Base-by-base conservation (phyloP, 2,797 vertebrate genomes). In the Myotis findleyi region DNA sequence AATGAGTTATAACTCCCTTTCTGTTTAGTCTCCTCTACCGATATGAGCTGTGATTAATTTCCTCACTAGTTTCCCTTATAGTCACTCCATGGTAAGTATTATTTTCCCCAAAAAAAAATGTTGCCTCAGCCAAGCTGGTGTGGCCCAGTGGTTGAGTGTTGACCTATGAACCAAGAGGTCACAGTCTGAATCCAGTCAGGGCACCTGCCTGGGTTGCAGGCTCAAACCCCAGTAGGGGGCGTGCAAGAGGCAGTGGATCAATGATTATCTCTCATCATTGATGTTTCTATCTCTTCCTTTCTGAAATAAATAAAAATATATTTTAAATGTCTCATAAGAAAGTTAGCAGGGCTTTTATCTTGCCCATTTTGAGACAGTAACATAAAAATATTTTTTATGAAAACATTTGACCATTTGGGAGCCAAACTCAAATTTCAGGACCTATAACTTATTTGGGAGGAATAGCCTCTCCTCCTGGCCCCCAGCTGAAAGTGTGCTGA, bases 351-450 rank as follows among this genome's bases (percentile, higher is more conserved):
- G 51, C 30, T 76, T 96, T 93, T 81, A 71, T 62, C 20, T 79
- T 93, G 30, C 1, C 47, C 30, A 71, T 49, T 87, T 92, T 87
- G 16, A 89, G 89, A 72, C 3, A 91, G 14, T 80, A 80, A 57
- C 20, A 18, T 59, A 76, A 72, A 83, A 8, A 80, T 79, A 82
- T 21, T 59, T 95, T 93, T 94, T 73, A 36, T 38, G 71, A 93
- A 86, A 66, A 23, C 7, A 79, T 75, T 71, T 83, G 66, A 55
- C 10, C 36, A 12, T 91, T 72, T 64, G 9, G 27, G 55, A 53
- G 13, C 5, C 21, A 17, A 27, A 71, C 7, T 75, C 87, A n/a
- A 21, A 91, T 89, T 76, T 81, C 33, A 49, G 86, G 64, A 89
- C 27, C 25, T 36, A 8, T 1, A 87, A 3, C 7, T 30, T 16